These are phyloP conservation scores for Drosophila crucigera DNA, from an alignment of 2,888 invertebrate species.

Conservation along the genomic window DNA sequence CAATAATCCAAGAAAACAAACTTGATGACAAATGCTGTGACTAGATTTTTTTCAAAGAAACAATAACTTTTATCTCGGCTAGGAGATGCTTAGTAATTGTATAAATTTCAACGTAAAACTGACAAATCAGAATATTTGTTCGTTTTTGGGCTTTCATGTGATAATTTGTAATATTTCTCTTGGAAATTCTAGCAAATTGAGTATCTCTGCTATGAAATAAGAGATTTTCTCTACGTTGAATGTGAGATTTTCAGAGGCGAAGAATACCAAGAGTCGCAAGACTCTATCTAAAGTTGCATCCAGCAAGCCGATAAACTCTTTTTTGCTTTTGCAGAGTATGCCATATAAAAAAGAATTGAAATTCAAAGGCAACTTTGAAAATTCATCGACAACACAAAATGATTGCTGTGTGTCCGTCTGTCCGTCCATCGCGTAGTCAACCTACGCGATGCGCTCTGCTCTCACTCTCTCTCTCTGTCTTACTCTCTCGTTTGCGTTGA, in stretches of 20 bases:
- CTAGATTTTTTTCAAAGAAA: background rate
- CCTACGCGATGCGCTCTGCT: slow-evolving; percentile 37
- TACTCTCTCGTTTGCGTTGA: slow-evolving; percentile 15
- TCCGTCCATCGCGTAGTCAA: slow-evolving; percentile 8
- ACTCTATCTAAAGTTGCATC: background rate
- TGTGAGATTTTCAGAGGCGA: background rate
- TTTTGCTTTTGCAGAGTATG: background rate
- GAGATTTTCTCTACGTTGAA: background rate
- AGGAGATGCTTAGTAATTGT: background rate
- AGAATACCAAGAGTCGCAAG: background rate
- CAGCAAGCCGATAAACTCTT: background rate
- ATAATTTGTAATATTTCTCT: background rate
- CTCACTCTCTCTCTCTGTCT: slow-evolving; percentile 22
- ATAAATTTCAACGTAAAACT: background rate
- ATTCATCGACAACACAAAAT: slow-evolving; percentile 62
- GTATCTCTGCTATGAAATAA: background rate
- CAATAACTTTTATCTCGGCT: background rate
- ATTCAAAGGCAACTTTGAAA: slow-evolving; percentile 51
- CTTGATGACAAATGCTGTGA: background rate
- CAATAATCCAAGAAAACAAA: background rate
- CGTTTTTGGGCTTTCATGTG: background rate
- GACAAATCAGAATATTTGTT: background rate
- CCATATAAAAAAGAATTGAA: slow-evolving; percentile 20
- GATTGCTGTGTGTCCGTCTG: slow-evolving; percentile 32
- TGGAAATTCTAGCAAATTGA: background rate